phyloP scores from a whole-genome alignment of 2,888 invertebrate genomes.

The Leptopilina myrica region DNA sequence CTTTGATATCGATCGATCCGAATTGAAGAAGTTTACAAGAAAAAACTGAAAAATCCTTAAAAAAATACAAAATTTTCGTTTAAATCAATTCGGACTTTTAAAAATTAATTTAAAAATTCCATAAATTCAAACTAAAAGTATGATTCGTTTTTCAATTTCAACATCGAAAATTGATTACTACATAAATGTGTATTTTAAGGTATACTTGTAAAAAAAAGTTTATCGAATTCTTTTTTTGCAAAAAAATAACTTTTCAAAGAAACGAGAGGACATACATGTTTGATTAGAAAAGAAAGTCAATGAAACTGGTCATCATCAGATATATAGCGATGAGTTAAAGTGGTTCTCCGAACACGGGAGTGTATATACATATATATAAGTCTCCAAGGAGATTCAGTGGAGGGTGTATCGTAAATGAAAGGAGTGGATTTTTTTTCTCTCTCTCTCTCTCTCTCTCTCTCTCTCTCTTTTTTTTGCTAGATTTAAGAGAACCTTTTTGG shows the following conservation, averaged over 20 bases:
- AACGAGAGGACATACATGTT: conserved; percentile 35
- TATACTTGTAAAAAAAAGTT: not conserved
- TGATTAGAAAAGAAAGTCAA: conserved; percentile 27
- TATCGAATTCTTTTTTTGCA: not conserved
- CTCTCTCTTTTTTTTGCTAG: conserved; percentile 16
- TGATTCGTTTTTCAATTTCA: not conserved
- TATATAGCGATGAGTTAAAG: conserved; percentile 17
- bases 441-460: not conserved
- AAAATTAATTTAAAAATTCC: no score
- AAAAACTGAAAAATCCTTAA: no score
- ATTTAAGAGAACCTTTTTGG: conserved; percentile 32
- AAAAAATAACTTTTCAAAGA: not conserved
- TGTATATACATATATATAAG: no score
- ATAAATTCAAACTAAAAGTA: no score
- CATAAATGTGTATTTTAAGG: no score
- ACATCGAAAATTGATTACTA: not conserved
- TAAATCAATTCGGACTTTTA: no score
- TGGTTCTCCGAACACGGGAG: conserved; percentile 15
- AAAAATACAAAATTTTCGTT: no score
- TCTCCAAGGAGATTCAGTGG: conserved; percentile 24
- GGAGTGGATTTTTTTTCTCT: conserved; percentile 3
- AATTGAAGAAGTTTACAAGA: no score
- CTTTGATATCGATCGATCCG: no score
- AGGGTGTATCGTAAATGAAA: conserved; percentile 39
- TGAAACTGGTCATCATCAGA: conserved; percentile 13